Conservation (phyloP, 2,797 vertebrate genomes). For the Parotocinclus haroldoi region DNA sequence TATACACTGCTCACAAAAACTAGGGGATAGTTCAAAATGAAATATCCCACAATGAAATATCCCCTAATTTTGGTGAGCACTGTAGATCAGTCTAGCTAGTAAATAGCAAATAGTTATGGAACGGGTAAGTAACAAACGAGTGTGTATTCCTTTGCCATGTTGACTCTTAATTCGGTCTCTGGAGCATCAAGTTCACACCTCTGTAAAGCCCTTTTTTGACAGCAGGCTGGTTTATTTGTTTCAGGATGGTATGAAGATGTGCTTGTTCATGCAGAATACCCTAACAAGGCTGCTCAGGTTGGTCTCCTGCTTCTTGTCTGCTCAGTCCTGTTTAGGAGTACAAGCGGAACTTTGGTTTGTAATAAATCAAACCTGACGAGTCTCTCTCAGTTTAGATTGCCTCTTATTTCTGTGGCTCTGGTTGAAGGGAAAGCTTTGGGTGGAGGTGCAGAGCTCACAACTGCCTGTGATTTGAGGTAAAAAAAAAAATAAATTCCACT, state of each 20-base stretch:
- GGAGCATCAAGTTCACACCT: too few species aligned
- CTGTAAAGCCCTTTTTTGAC: too few species aligned
- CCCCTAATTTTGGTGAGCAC: too few species aligned
- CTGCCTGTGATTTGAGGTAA: slow-evolving; percentile 96
- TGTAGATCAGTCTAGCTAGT: too few species aligned
- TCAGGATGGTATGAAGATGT: slow-evolving; percentile 90
- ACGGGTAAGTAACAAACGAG: too few species aligned
- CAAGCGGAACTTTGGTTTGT: too few species aligned
- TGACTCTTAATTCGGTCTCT: neutral
- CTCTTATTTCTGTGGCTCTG: slow-evolving; percentile 88
- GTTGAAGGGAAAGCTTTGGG: slow-evolving; percentile 89
- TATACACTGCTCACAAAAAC: too few species aligned
- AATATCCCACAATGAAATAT: too few species aligned
- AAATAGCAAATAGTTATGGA: too few species aligned
- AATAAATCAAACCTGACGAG: slow-evolving; percentile 39
- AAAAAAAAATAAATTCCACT: slow-evolving; percentile 9
- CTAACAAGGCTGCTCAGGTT: slow-evolving; percentile 90
- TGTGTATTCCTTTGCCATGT: neutral
- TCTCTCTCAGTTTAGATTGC: slow-evolving; percentile 74
- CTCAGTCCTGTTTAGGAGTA: too few species aligned
- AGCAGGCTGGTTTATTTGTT: slow-evolving; percentile 40
- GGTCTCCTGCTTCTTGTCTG: slow-evolving; percentile 8
- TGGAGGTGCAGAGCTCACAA: slow-evolving; percentile 89
- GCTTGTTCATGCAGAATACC: slow-evolving; percentile 94
- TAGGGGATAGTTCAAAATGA: too few species aligned